Base-by-base conservation (phyloP, 2,113 vertebrate species). In the Phalacrocorax brasilianus region DNA sequence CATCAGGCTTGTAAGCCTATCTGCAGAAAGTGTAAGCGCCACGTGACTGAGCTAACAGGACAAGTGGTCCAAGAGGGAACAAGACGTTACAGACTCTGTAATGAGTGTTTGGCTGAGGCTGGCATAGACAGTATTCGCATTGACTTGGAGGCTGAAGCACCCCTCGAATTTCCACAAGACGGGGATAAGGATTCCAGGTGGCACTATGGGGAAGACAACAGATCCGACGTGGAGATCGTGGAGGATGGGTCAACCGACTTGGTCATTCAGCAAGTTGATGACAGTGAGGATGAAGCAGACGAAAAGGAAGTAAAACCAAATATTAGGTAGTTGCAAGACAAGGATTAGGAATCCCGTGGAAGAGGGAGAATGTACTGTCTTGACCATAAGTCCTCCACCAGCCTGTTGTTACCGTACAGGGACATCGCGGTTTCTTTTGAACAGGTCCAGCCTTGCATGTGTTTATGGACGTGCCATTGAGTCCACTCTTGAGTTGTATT, bases 1-100 rank as follows among this genome's bases (percentile, higher is more conserved):
- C 99, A 99, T 88, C 99, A 99, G 97, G 99, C 99, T 10, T 99
- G 99, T 92, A 99, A 99, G 87, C 98, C 99, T 61, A 99, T 99
- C 95, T 99, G 99, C 98, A 98, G 99, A 91, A 99, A 99, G 88
- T 99, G 99, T 87, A 99, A 99, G 68, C 98, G 99, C 28, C 98
- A 99, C 3, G 99, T 99, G 92, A 99, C 99, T 0, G 99, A 99
- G 92, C 97, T 99, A n/a, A 99, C 98, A 0, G 99, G 99, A 2
- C 99, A 99, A 7, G 99, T 99, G 96, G 99, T 99, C 30, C 99
- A 99, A 73, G 99, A 99, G 94, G 99, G 99, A 28, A 99, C 99
- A 0, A 97, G 99, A 8, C 98, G 99, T 53, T 99, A 99, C 97
- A 98, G 99, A 94, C 99, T 99, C 52, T 99, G 99, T 91, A 98